Evolutionary conservation across 2,888 invertebrate genomes (phyloP).

Genomic region (Dolomedes plantarius): DNA sequence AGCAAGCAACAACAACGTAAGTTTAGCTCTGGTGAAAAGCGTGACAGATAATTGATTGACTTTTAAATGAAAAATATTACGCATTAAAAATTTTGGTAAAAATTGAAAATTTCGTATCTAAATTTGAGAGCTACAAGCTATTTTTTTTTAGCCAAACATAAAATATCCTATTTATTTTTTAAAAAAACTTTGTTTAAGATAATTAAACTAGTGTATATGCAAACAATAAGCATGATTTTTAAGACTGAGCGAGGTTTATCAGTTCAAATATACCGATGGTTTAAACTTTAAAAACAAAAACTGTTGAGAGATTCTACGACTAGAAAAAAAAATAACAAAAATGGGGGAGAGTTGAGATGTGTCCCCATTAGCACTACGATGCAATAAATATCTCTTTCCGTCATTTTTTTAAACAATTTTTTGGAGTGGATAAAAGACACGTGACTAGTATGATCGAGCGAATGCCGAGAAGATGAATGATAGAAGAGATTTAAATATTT

Average conservation of each 20-base stretch:
- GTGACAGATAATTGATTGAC: no score
- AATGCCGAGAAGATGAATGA: not conserved
- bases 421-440: not conserved
- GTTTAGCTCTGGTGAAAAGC: no score
- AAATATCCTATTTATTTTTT: no score
- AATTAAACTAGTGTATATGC: no score
- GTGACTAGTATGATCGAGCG: conserved; percentile 11
- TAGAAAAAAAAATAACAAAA: conserved; percentile 30
- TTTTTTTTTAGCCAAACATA: no score
- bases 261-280: not conserved
- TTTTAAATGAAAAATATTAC: no score
- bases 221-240: no score
- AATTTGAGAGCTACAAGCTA: no score
- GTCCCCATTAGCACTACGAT: not conserved
- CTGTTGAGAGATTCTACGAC: conserved; percentile 43
- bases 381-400: conserved; percentile 2
- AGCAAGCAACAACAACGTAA: no score
- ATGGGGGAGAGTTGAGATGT: not conserved
- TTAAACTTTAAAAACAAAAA: not conserved
- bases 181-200: no score
- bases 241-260: conserved; percentile 5
- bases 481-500: not conserved
- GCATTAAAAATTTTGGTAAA: no score
- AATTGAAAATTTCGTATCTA: no score
- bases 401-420: not conserved